Evolutionary conservation across 2,888 invertebrate genomes (phyloP), one percentile per base, ranked within the genome.

Genomic region (Ephialtes manifestator): DNA sequence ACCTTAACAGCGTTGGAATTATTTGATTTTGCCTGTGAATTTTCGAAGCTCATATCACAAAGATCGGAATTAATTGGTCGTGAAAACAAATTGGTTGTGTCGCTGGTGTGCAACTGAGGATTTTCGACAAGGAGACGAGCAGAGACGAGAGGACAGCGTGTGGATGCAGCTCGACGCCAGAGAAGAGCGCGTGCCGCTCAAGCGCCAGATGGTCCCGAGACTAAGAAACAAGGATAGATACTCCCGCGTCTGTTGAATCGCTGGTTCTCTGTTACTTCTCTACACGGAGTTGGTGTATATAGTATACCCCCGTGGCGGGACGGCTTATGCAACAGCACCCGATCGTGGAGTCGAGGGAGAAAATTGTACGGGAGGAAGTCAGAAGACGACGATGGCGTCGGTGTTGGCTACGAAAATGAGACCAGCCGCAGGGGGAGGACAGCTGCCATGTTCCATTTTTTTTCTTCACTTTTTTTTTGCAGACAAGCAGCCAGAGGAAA

Each of bases 141-240:
- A 58, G 35, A 51, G 71, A 46, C 51, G 78, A 60, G 35, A 53
- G 10, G 0, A 48, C 53, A 15, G 68, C 46, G 55, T 15, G 58
- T 48, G 31, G 53, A 70, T 11, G 13, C 65, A 63, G 39, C 51
- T 48, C 48, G 68, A 65, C 43, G 79, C 74, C 68, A 63, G 79
- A 72, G 78, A 84, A 81, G 82, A 70, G 86, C 84, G 87, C 86
- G 87, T 87, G 87, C 80, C 87, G 87, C 65, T 80, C 84, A 81
- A 85, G 60, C 81, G 88, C 86, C 88, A 88, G 88, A 89, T 88
- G 89, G 87, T 86, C 31, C 55, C 51, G 78, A 67, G 81, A 78
- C 79, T 53, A 84, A 81, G 86, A 83, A 83, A 65, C 86, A 83
- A 53, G 65, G 81, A 63, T 67, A 85, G 77, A 83, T 87, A 81